Base-by-base conservation (phyloP, 2,113 vertebrate genomes). In the Chrysemys picta region DNA sequence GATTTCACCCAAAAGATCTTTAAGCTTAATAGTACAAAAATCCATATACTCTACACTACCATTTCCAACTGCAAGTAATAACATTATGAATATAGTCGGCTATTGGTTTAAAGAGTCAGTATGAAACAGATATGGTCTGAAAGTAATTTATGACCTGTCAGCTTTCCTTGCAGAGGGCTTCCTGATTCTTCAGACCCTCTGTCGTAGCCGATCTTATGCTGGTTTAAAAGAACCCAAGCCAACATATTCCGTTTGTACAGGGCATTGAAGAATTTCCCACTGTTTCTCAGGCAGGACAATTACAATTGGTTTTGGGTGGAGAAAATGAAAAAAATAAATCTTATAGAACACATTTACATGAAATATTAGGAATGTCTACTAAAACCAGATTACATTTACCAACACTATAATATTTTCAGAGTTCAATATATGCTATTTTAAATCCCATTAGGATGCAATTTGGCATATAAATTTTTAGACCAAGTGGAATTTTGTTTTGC, bases 61-160 rank as follows among this genome's bases (percentile, higher is more conserved):
- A 0, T 93, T 96, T 95, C 47, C 88, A 84, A 82, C 84, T 56
- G 13, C 47, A 90, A 80, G 91, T 95, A 79, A 1, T 59, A 12
- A n/a, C 47, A 35, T 89, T 57, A 1, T 29, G 2, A 49, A 17
- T 84, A 42, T 87, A 79, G 59, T 84, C 81, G 93, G 90, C 75
- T 87, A 76, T 88, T 88, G 85, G 45, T 27, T 47, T 90, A 89
- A 76, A 93, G 53, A 81, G 62, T 87, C 82, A 65, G 57, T 87
- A 56, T 95, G 84, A 87, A 80, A 54, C 50, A 45, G 57, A 88
- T 25, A n/a, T 94, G 84, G 17, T 69, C 65, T 76, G 57, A 87
- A 88, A 85, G 47, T 86, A 78, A 93, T 97, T 94, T 75, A 85
- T 91, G 80, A 69, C 52, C 78, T 90, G 59, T 92, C 89, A 93